Evolutionary conservation across 2,888 invertebrate species (phyloP).

Genomic region (Sussaba pulchella): DNA sequence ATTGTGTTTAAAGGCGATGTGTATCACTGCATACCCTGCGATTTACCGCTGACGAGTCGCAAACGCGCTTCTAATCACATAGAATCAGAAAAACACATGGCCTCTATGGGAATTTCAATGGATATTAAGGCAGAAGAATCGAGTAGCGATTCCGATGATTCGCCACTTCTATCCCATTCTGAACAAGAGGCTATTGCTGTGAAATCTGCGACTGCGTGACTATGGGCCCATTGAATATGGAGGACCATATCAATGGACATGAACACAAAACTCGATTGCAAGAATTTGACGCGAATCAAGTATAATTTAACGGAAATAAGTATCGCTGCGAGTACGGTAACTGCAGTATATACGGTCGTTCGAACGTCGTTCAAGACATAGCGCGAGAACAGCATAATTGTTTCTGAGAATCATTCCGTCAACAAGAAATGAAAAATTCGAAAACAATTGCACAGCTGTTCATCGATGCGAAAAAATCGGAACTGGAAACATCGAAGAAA

Average conservation of each 20-base stretch:
- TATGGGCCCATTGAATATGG: no score
- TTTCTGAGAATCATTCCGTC: not conserved
- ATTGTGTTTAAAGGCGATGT: not conserved
- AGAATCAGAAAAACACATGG: not conserved
- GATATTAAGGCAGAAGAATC: no score
- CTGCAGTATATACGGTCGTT: not conserved
- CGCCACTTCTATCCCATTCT: no score
- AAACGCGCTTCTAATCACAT: not conserved
- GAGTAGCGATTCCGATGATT: not conserved
- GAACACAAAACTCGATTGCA: not conserved
- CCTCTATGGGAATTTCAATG: no score
- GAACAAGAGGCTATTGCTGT: not conserved
- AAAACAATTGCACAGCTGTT: no score
- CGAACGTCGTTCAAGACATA: not conserved
- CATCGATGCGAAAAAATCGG: no score
- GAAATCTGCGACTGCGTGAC: not conserved
- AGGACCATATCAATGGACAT: not conserved
- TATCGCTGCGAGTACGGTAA: not conserved
- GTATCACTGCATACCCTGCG: not conserved
- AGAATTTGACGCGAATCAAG: not conserved
- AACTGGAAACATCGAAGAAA: not conserved
- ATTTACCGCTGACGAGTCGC: not conserved
- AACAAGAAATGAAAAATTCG: not conserved
- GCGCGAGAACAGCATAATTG: not conserved
- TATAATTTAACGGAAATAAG: not conserved